Conservation (phyloP, 2,888 invertebrate genomes). For the Octonoba sinensis region DNA sequence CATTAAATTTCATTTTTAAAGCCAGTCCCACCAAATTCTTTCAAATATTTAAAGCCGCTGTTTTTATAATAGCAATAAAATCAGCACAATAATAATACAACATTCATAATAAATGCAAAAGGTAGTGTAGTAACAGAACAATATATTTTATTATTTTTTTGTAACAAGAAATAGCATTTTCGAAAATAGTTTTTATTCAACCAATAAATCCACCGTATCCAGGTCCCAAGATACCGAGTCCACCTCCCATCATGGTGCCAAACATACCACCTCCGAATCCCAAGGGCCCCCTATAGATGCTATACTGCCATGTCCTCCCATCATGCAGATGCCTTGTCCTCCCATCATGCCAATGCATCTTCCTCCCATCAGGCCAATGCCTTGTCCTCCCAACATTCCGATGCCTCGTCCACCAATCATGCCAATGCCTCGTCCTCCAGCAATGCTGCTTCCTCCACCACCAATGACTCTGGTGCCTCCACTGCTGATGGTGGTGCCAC, state of each 20-base stretch:
- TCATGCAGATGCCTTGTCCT: slow-evolving; percentile 2
- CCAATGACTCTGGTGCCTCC: background rate
- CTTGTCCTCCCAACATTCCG: slow-evolving; percentile 22
- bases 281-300: no score
- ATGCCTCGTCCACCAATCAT: background rate
- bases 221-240: background rate
- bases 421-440: background rate
- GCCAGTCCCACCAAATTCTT: no score
- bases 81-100: no score
- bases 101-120: no score
- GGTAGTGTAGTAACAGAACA: no score
- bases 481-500: slow-evolving; percentile 3
- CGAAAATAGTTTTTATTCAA: no score
- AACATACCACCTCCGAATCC: slow-evolving; percentile 5
- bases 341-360: slow-evolving; percentile 8
- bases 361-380: slow-evolving; percentile 22
- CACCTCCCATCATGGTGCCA: slow-evolving; percentile 17
- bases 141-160: no score
- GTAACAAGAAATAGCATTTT: no score
- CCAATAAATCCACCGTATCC: slow-evolving; percentile 10
- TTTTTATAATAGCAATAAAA: no score
- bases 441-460: slow-evolving; percentile 16
- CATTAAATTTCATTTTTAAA: no score
- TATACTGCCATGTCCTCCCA: no score
- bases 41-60: no score